Base-by-base conservation (phyloP, 2,888 invertebrate species). In the Monochamus alternatus region DNA sequence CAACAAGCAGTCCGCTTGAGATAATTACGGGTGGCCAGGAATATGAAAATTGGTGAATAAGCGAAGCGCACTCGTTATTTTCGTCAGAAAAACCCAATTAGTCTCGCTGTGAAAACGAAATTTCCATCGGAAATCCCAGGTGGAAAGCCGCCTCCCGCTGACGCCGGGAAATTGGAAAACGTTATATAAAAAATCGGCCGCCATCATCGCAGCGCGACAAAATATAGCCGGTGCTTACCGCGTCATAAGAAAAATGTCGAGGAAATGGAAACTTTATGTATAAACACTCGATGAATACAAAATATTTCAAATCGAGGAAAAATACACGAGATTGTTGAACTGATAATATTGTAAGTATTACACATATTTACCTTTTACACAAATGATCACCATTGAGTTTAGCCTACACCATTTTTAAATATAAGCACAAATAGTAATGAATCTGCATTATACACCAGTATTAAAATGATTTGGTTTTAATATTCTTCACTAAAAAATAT, bases 71-170 rank as follows among this genome's bases (percentile, higher is more conserved):
- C 47, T 12, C 47, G 12, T 47, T 47, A 47, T 47, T 47, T 47
- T 47, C 47, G 47, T 47, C 47, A 47, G 47, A 47, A 47, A 12
- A 12, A 47, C 47, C 47, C 47, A 47, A 47, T 47, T 47, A 47
- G 47, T 47, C 47, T 47, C 10, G 12, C 47, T 9, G 47, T 2
- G 47, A 12, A 47, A 47, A 47, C 47, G 47, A 2, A 47, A 47
- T 47, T 47, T 47, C 47, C 47, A 47, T 47, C 47, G 47, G 47
- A 47, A 47, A 47, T 47, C 47, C 47, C 47, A 47, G 47, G 47
- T 47, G 47, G 47, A 47, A 47, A 9, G 47, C 47, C 47, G 12
- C 47, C 47, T 3, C 47, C 47, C 12, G 47, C 47, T 47, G 47
- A 12, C 47, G 47, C 47, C 10, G 12, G 47, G 12, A 47, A 47